phyloP scores from a whole-genome alignment of 2,113 vertebrate genomes.

The Catagonus wagneri region DNA sequence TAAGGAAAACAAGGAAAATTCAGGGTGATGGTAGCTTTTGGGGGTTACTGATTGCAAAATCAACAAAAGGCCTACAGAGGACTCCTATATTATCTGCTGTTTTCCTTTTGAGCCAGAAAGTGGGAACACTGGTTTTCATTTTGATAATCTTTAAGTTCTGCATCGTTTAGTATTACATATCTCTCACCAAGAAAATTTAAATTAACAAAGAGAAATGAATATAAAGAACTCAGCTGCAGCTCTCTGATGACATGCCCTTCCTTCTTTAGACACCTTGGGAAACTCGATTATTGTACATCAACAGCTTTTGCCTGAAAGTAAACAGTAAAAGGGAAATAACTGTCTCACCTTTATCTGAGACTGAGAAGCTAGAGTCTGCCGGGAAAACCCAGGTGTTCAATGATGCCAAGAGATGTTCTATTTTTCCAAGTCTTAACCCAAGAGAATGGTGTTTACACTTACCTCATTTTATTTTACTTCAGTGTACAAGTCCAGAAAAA shows the following conservation, averaged over 20 bases:
- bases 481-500: background rate
- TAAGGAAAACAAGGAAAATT: slow-evolving; percentile 7
- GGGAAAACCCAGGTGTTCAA: slow-evolving; percentile 50
- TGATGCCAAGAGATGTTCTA: background rate
- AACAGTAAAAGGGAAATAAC: slow-evolving; percentile 53
- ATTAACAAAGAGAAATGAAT: slow-evolving; percentile 44
- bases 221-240: background rate
- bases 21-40: background rate
- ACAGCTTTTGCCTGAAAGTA: slow-evolving; percentile 61
- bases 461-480: background rate
- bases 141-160: background rate
- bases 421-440: background rate
- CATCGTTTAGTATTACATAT: background rate
- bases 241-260: background rate
- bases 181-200: background rate
- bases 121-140: background rate
- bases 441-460: background rate
- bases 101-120: background rate
- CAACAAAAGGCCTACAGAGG: background rate
- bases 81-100: background rate
- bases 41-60: background rate
- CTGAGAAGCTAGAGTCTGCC: background rate
- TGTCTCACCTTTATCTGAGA: background rate
- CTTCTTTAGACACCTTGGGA: slow-evolving; percentile 47
- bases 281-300: slow-evolving; percentile 65